Evolutionary conservation across 1,140 invertebrate species (phyloP).

Genomic region (Geopemphigus sp.): DNA sequence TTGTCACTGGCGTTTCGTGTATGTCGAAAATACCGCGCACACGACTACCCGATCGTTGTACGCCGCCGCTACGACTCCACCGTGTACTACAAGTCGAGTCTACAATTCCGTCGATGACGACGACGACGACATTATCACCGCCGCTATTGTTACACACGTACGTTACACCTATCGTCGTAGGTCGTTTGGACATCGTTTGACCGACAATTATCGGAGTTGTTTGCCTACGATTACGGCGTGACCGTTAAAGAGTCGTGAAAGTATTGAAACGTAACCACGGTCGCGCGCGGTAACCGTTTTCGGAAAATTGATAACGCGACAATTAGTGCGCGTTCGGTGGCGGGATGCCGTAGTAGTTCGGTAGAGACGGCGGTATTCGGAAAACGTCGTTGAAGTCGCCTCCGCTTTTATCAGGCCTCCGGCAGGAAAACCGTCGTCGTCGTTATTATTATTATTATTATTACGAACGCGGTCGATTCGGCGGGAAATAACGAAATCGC

Average conservation of each 20-base stretch:
- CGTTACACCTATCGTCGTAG: no score
- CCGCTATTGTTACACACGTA: no score
- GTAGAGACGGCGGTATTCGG: no score
- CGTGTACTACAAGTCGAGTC: background rate
- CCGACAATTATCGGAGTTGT: no score
- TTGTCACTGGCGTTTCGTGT: background rate
- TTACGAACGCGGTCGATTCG: slow-evolving; percentile 17
- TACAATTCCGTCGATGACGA: background rate
- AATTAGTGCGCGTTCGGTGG: background rate
- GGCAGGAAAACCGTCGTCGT: background rate
- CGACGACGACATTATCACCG: no score
- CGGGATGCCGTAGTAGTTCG: background rate
- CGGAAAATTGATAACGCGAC: background rate
- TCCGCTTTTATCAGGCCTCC: background rate
- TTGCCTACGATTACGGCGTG: no score
- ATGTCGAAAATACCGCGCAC: background rate
- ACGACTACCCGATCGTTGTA: no score
- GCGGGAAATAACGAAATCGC: slow-evolving; percentile 3
- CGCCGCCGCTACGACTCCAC: background rate
- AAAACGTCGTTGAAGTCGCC: background rate
- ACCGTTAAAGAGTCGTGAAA: background rate
- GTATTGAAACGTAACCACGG: background rate
- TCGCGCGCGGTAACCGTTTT: background rate
- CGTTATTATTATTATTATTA: background rate
- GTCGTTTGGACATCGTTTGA: no score